Evolutionary conservation across 2,888 invertebrate species (phyloP).

Genomic region (Synergus laeviventris): DNA sequence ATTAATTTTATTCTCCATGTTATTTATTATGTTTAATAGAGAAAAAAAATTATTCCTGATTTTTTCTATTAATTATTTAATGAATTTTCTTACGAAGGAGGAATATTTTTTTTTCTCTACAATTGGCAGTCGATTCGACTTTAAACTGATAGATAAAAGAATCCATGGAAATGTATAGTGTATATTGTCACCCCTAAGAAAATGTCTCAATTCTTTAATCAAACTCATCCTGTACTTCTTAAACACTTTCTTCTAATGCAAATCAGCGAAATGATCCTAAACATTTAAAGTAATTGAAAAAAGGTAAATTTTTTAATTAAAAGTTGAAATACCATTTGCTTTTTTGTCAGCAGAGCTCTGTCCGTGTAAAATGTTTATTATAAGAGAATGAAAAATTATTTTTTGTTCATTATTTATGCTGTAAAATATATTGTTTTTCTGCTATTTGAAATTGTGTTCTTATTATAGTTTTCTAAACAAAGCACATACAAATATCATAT

Average conservation of each 20-base stretch:
- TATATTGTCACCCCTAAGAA: background rate
- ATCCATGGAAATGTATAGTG: too few species aligned
- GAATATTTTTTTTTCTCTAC: background rate
- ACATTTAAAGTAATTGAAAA: background rate
- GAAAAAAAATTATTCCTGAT: background rate
- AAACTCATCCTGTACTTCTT: background rate
- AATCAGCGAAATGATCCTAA: background rate
- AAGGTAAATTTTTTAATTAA: background rate
- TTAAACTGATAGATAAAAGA: background rate
- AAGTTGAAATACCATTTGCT: background rate
- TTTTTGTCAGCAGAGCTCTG: background rate
- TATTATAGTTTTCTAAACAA: background rate
- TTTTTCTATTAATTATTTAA: background rate
- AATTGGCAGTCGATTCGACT: background rate
- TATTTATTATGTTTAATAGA: background rate
- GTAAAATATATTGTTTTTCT: background rate
- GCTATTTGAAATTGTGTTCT: background rate
- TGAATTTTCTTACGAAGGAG: background rate
- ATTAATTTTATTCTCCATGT: background rate
- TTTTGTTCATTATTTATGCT: background rate
- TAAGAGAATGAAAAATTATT: background rate
- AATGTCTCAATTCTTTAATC: background rate
- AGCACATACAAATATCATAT: background rate
- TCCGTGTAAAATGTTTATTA: slow-evolving; percentile 27
- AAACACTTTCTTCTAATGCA: background rate